phyloP scores from a whole-genome alignment of 1,140 invertebrate genomes.

The Tetranychus urticae region DNA sequence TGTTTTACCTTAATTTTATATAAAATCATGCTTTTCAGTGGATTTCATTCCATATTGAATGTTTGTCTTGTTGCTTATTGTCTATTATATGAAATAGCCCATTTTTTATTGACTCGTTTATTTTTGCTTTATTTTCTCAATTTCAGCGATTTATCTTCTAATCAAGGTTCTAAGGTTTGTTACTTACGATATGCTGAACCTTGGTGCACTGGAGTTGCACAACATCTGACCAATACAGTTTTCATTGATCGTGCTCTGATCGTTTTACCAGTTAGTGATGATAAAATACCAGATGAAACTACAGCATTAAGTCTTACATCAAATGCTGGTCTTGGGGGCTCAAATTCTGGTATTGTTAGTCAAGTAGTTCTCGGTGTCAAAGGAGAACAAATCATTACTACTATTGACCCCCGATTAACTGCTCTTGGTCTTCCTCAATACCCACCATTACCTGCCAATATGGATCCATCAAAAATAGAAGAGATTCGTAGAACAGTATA shows the following conservation, averaged over 20 bases:
- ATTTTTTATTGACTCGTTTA: conserved; percentile 1
- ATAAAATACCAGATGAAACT: conserved; percentile 68
- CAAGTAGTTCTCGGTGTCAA: conserved; percentile 49
- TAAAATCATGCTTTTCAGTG: not conserved
- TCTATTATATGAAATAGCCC: too few relatives aligned
- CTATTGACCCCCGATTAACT: conserved; percentile 65
- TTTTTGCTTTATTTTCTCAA: not conserved
- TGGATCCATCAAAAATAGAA: conserved; percentile 75
- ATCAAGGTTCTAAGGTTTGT: conserved; percentile 64
- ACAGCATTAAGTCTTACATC: conserved; percentile 66
- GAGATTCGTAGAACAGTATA: conserved; percentile 78
- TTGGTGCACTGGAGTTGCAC: conserved; percentile 59
- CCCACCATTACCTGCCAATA: conserved; percentile 66
- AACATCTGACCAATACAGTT: conserved; percentile 94
- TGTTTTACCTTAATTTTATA: not conserved
- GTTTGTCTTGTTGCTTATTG: not conserved
- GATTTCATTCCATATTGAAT: too few relatives aligned
- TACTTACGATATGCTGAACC: conserved; percentile 87
- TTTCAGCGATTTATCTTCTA: conserved; percentile 21
- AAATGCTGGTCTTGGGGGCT: conserved; percentile 44
- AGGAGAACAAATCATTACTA: conserved; percentile 56
- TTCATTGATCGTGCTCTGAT: conserved; percentile 94
- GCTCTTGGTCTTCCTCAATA: conserved; percentile 65
- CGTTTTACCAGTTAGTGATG: conserved; percentile 57
- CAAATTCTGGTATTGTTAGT: conserved; percentile 71